These are phyloP conservation scores for Phaethornis superciliosus DNA, from an alignment of 2,113 vertebrate species.

Conservation along the genomic window DNA sequence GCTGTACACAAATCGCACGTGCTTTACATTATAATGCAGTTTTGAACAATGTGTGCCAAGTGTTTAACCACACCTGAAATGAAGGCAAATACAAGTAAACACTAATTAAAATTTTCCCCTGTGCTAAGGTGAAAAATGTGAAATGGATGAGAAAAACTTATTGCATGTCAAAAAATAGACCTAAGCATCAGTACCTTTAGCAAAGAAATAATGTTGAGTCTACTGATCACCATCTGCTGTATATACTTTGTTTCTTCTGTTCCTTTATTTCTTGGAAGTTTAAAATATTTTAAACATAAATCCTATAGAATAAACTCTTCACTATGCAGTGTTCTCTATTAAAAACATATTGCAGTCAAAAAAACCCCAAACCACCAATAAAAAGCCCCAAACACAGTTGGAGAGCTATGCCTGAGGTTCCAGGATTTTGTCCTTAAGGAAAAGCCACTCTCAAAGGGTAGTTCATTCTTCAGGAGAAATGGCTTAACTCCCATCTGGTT, in stretches of 20 bases:
- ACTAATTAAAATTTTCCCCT: not conserved
- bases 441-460: not conserved
- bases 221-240: not conserved
- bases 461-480: not conserved
- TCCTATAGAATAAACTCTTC: not conserved
- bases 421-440: not conserved
- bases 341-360: not conserved
- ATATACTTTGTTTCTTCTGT: not conserved
- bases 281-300: not conserved
- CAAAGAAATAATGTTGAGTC: not conserved
- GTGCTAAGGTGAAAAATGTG: not conserved
- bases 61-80: not conserved
- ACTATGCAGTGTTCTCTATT: not conserved
- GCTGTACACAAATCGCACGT: not conserved
- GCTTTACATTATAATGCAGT: not conserved
- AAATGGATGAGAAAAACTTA: not conserved
- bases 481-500: constrained; percentile 41
- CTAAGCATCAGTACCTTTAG: not conserved
- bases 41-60: not conserved
- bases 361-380: not conserved
- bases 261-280: not conserved
- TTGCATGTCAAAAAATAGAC: not conserved
- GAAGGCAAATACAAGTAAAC: not conserved
- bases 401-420: not conserved
- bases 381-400: not conserved